A percentile compares a stretch with the other conserved stretches of the same genome.
Conservation (phyloP, 2,113 vertebrate species). For the Thalassarche chlororhynchos region DNA sequence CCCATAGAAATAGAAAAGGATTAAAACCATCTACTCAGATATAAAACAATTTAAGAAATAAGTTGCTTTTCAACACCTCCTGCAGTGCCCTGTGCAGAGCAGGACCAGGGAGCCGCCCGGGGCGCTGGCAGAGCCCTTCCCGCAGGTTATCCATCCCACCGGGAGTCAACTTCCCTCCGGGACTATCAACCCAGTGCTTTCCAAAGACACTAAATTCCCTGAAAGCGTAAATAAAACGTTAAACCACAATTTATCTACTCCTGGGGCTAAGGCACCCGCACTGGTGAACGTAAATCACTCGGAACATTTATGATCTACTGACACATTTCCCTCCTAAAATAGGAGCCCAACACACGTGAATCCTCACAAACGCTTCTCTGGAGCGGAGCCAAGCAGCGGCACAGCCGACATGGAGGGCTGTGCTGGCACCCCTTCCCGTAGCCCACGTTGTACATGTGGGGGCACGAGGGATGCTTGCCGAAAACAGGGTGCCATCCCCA, state of each 20-base stretch:
- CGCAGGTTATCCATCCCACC: background rate
- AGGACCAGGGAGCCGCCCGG: accelerated
- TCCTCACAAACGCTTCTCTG: background rate
- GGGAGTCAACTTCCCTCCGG: background rate
- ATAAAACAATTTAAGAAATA: conserved; percentile 16
- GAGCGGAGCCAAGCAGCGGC: background rate
- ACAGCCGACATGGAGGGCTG: accelerated
- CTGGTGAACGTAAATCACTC: background rate
- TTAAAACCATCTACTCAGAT: conserved; percentile 12
- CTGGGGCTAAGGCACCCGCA: background rate
- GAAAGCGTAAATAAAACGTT: background rate
- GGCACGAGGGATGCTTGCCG: background rate
- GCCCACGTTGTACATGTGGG: background rate
- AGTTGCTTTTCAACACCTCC: background rate
- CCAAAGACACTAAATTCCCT: conserved; percentile 3
- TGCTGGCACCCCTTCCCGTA: background rate
- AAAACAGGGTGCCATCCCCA: background rate
- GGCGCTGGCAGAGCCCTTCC: background rate
- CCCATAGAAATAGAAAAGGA: conserved; percentile 11
- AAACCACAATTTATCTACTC: conserved; percentile 21
- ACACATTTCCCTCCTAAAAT: conserved; percentile 19
- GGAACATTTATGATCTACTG: background rate
- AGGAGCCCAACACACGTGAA: background rate
- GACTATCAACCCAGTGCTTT: background rate
- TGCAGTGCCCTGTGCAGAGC: background rate